Evolutionary conservation across 2,113 vertebrate genomes (phyloP), one percentile per base, ranked within the genome.

Genomic region (Centropus unirufus): DNA sequence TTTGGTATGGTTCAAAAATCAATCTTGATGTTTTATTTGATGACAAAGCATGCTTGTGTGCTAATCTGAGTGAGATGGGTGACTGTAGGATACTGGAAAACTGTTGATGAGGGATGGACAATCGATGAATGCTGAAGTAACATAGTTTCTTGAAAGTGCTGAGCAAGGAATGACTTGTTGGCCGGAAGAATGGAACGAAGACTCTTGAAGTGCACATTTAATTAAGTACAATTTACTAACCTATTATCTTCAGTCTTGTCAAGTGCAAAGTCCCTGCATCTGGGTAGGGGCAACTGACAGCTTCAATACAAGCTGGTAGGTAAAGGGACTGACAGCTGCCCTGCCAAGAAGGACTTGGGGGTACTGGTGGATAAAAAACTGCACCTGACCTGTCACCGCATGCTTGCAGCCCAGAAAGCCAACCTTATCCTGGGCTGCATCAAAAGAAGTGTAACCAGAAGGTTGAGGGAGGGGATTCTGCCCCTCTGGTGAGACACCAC

Each of bases 231-330:
- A 17, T 86, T 46, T 77, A 36, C 47, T 66, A 40, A 14, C 27
- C n/a, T 6, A 0, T 66, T 80, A 39, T 14, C 66, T 61, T 49
- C 32, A 87, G 44, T 34, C 8, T 83, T 19, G 19, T 18, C 24
- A 59, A 64, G 9, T 55, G 46, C 16, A 57, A 63, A 13, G 51
- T 70, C 26, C 44, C 44, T 36, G 20, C 64, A 34, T 7, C 19
- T 55, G 11, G 5, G 14, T 27, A 2, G 1, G 18, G 11, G 32
- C 34, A 55, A 24, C 6, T 27, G 16, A 9, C 7, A 3, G 5
- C 79, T 21, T 32, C 16, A 21, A 0, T 55, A 24, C 6, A 14
- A 12, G 3, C 4, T 55, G 18, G 6, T 20, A 5, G 16, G 21
- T 67, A 18, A 49, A 29, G 39, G 23, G 24, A 47, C 61, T 46